A percentile compares a stretch with the other conserved stretches of the same genome.
phyloP scores from a whole-genome alignment of 2,888 invertebrate genomes.

The Chaitophorus viminalis region DNA sequence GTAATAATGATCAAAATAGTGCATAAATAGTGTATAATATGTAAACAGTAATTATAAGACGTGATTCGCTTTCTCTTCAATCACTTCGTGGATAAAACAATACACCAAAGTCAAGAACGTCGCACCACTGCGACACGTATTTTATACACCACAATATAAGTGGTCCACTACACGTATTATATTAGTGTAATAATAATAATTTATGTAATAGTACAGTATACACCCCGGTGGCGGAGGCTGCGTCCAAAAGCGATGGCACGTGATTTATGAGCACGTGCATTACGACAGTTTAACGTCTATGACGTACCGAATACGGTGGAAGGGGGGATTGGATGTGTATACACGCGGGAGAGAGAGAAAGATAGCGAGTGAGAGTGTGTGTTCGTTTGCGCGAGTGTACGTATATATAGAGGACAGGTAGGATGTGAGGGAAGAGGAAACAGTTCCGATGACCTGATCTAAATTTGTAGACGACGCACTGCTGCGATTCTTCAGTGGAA shows the following conservation, averaged over 20 bases:
- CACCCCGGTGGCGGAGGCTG: background rate
- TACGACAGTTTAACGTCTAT: slow-evolving; percentile 29
- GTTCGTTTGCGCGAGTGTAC: too few relatives aligned
- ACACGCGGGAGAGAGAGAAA: too few relatives aligned
- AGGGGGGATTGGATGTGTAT: background rate
- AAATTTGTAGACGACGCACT: slow-evolving; percentile 47
- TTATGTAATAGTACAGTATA: background rate
- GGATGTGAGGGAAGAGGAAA: background rate
- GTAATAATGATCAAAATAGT: background rate
- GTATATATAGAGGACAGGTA: background rate
- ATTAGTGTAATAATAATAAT: too few relatives aligned
- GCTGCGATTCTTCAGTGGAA: slow-evolving; percentile 26
- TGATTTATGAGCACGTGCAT: slow-evolving; percentile 58
- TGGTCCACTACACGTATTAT: too few relatives aligned
- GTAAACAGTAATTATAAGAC: background rate
- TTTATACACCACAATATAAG: background rate
- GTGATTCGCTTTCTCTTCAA: background rate
- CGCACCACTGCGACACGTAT: background rate
- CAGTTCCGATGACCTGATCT: slow-evolving; percentile 45
- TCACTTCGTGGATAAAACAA: background rate
- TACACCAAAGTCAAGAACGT: background rate
- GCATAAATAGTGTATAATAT: background rate
- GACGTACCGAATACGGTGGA: background rate
- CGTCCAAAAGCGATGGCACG: slow-evolving; percentile 46
- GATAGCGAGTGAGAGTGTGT: too few relatives aligned